Conservation (phyloP, 2,797 vertebrate genomes). For the Bucorvus abyssinicus region DNA sequence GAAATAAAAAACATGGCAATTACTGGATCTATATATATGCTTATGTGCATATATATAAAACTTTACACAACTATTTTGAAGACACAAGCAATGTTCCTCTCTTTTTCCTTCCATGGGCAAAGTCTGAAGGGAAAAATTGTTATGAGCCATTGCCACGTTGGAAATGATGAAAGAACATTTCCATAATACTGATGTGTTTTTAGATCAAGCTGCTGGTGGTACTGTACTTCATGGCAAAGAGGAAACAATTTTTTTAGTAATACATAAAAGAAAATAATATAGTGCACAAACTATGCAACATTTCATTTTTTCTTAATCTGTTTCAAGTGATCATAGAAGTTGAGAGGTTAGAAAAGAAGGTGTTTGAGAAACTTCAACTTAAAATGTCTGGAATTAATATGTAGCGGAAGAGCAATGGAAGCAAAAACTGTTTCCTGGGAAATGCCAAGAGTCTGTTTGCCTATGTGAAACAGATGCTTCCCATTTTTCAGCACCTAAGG, state of each 20-base stretch:
- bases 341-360: background rate
- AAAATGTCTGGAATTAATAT: background rate
- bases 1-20: slow-evolving; percentile 12
- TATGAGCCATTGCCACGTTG: background rate
- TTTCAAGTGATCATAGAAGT: background rate
- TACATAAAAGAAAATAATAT: slow-evolving; percentile 13
- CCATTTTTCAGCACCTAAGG: background rate
- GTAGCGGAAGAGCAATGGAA: background rate
- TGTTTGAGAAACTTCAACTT: background rate
- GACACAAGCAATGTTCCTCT: slow-evolving; percentile 34
- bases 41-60: background rate
- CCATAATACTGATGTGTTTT: background rate
- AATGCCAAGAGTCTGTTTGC: background rate
- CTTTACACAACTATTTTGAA: slow-evolving; percentile 27
- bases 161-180: background rate
- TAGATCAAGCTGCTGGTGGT: background rate
- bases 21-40: background rate
- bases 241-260: background rate
- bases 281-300: background rate
- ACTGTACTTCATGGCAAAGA: background rate
- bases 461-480: background rate
- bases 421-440: background rate
- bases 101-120: background rate
- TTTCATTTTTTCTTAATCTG: slow-evolving; percentile 6
- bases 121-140: background rate